Base-by-base conservation (phyloP, 1,140 invertebrate genomes). In the Pantala flavescens region DNA sequence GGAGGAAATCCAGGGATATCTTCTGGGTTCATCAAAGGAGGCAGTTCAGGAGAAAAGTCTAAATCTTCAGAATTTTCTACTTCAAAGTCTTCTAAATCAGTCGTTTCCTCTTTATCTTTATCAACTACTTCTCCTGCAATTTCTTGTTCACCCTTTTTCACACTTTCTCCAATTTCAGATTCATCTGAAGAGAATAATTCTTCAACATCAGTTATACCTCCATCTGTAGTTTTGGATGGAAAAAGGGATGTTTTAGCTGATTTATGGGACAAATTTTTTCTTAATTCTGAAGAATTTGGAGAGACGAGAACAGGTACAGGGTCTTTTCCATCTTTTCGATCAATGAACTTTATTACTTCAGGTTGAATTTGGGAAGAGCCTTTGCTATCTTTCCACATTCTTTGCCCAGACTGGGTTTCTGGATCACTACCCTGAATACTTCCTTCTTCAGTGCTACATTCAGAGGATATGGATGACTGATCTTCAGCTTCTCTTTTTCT, bases 1-100 rank as follows among this genome's bases (percentile, higher is more conserved):
- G 80, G 73, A 24, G 85, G 85, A 19, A 86, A 55, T 14, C 76
- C 73, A 12, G 49, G 49, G 14, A 84, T 81, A 36, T 82, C 76
- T 19, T 76, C 75, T 21, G 49, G 49, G n/a, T 63, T 75, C 72
- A 16, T 55, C 63, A 36, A 73, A 76, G 43, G 74, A 71, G 14
- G 77, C 74, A 28, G 71, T 72, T 70, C 74, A 76, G 24, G 77
- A 74, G 42, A 74, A 70, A 75, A 71, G 71, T 16, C 19, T 70
- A 43, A 24, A 24, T 71, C 70, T 7, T 77, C 76, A 28, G 36
- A n/a, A 73, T 74, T 70, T 7, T 76, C 75, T 11, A 43, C 76
- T 73, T 77, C 76, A 70, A 75, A 72, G 10, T 23, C 23, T 75
- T 76, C 76, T 70, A 74, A 21, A 75, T 77, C 76, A 70, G 74